Evolutionary conservation across 2,113 vertebrate genomes (phyloP).

Genomic region (Hyperoodon ampullatus): DNA sequence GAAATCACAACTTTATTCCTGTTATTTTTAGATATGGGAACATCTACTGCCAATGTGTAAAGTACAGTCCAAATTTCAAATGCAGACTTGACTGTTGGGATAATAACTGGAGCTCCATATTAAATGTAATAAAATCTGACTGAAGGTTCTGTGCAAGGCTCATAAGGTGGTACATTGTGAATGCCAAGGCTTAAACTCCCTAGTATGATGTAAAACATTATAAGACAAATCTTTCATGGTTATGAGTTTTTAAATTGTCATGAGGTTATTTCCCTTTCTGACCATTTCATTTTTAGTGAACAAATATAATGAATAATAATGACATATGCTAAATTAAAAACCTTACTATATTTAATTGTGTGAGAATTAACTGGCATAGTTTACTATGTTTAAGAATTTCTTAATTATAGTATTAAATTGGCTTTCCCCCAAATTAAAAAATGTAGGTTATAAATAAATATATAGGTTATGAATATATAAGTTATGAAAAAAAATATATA

Average conservation of each 20-base stretch:
- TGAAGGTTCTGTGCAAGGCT: background rate
- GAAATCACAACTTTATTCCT: background rate
- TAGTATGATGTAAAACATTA: background rate
- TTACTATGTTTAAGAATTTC: background rate
- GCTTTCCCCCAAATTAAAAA: background rate
- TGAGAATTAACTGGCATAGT: background rate
- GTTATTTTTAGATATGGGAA: conserved; percentile 61
- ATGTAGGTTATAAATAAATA: too few relatives aligned
- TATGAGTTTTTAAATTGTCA: conserved; percentile 6
- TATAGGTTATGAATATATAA: too few relatives aligned
- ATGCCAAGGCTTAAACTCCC: background rate
- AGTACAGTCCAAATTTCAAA: conserved; percentile 76
- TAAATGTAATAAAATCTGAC: background rate
- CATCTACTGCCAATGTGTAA: conserved; percentile 76
- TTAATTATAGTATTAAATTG: background rate
- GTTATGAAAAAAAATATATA: too few relatives aligned
- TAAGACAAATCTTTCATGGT: background rate
- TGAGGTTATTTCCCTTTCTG: background rate
- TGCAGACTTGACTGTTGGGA: conserved; percentile 55
- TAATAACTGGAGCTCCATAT: background rate
- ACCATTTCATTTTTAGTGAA: conserved; percentile 68
- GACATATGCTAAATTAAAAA: background rate
- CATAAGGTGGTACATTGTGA: background rate
- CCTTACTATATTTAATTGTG: background rate
- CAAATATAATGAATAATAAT: conserved; percentile 28